Base-by-base conservation (phyloP, 2,888 invertebrate genomes). In the Lithophane ornitopus region DNA sequence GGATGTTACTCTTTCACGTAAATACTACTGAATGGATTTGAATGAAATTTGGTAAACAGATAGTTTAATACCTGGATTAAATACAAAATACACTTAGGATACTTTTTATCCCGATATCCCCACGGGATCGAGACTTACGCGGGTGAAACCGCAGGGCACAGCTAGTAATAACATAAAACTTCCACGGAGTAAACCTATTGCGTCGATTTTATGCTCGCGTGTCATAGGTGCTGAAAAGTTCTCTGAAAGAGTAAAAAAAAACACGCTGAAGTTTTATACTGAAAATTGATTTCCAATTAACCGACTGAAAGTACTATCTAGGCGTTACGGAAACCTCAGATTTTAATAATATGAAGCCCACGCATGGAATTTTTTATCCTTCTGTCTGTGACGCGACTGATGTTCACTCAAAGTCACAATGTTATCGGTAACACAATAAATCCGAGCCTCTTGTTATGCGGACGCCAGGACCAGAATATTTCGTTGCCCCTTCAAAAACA, bases 371-470 rank as follows among this genome's bases (percentile, higher is more conserved):
- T 26, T 54, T 65, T 28, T 52, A 28, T n/a, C 9, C 22, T 54
- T 28, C 49, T 52, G 22, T 39, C 16, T 61, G 41, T 26, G 74
- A 39, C 16, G n/a, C n/a, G 16, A 80, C n/a, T 44, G 41, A 62
- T 62, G 56, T 78, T 61, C 41, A 16, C 12, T 61, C 46, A 82
- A 74, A 76, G 59, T 66, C 69, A 72, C 62, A 78, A 72, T 82
- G 67, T 72, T 75, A 79, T 78, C 74, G 61, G 59, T 70, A 67
- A 56, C 66, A 73, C 58, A 71, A 83, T 78, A 84, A 85, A 74
- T 67, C 70, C 39, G 28, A 80, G 28, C 69, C 56, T 26, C 61
- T 84, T 74, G 81, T 80, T 78, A 78, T 67, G 62, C 81, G 56
- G 61, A 76, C 63, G 76, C 49, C 54, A 63, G 22, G 11, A 54